A percentile compares a stretch with the other conserved stretches of the same genome.
Conservation (phyloP, 2,888 invertebrate genomes). For the Drosophila phalerata region DNA sequence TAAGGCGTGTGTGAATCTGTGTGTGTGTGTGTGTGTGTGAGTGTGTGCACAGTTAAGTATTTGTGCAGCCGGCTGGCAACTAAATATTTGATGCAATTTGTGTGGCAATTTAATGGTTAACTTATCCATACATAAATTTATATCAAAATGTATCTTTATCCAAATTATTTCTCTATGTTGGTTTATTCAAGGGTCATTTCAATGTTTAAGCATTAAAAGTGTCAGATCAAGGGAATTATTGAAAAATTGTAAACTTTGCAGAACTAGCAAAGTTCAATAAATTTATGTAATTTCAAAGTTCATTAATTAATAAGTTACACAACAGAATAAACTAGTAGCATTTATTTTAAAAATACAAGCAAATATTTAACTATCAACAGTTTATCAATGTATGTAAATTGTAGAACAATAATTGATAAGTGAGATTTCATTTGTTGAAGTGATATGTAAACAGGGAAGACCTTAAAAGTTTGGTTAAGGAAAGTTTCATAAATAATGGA, state of each 20-base stretch:
- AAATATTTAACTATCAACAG: not conserved
- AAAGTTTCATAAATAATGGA: not conserved
- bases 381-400: not conserved
- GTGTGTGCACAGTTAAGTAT: conserved; percentile 28
- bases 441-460: not conserved
- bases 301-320: conserved; percentile 4
- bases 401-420: not conserved
- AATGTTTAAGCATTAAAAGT: conserved; percentile 13
- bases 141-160: conserved; percentile 5
- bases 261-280: conserved; percentile 30
- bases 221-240: conserved; percentile 11
- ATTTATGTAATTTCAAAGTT: not conserved
- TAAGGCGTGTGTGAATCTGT: conserved; percentile 12
- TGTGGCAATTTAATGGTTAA: conserved; percentile 74
- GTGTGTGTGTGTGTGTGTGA: conserved; percentile 13
- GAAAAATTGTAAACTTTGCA: not conserved
- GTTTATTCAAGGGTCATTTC: conserved; percentile 7
- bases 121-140: conserved; percentile 45
- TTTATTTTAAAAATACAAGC: not conserved
- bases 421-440: not conserved
- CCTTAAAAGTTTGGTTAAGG: not conserved
- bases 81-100: conserved; percentile 77
- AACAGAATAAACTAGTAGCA: not conserved
- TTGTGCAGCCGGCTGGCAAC: conserved; percentile 57
- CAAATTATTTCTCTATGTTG: conserved; percentile 7